phyloP scores from a whole-genome alignment of 2,797 vertebrate species.

The Dendrocincla tyrannina region DNA sequence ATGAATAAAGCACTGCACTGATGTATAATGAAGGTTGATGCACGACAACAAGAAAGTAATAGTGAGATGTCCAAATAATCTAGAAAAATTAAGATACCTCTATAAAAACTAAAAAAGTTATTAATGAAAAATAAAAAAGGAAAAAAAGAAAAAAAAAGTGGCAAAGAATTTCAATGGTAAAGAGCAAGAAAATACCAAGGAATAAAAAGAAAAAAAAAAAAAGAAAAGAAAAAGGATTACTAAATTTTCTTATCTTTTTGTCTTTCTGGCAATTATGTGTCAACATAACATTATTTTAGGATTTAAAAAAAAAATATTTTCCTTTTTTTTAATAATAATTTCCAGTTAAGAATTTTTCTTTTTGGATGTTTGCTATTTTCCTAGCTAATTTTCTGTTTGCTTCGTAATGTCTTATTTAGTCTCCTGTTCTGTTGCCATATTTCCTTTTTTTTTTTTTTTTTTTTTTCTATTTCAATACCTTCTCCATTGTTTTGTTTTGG shows the following conservation, averaged over 20 bases:
- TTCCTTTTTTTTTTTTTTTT: neutral
- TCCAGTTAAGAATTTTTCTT: neutral
- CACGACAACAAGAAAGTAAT: neutral
- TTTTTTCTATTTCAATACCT: neutral
- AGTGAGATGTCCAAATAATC: neutral
- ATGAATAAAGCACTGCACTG: neutral
- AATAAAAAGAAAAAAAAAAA: neutral
- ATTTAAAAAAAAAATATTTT: neutral
- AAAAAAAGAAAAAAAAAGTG: accelerated
- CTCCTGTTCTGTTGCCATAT: neutral
- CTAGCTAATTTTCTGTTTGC: neutral
- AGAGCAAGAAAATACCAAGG: neutral
- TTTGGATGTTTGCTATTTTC: neutral
- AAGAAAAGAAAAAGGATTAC: accelerated
- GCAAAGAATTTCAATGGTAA: neutral
- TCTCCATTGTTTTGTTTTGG: neutral
- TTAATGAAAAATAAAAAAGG: neutral
- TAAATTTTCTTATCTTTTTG: neutral
- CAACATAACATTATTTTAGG: neutral
- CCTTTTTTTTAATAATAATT: neutral
- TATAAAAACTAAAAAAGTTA: neutral
- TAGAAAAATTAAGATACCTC: neutral
- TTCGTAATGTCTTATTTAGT: neutral
- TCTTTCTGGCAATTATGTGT: neutral
- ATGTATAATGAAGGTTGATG: neutral